phyloP scores from a whole-genome alignment of 1,140 invertebrate genomes.

The Heliconius himera region DNA sequence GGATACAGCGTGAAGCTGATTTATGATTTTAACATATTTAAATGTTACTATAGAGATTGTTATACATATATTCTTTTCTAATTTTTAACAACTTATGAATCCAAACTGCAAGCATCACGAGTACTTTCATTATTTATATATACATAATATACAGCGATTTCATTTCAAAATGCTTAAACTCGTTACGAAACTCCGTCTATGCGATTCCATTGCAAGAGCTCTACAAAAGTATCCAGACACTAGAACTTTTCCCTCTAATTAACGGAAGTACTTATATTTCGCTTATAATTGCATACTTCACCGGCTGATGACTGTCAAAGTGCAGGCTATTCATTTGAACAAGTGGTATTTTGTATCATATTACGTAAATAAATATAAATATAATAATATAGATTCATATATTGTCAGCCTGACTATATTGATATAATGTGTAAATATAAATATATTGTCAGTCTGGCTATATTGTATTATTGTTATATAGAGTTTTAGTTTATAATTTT shows the following conservation, averaged over 20 bases:
- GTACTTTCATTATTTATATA: background rate
- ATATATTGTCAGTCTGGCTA: too few relatives aligned
- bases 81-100: too few relatives aligned
- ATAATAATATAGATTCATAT: too few relatives aligned
- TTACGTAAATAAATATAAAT: background rate
- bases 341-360: background rate
- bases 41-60: too few relatives aligned
- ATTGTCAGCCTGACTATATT: too few relatives aligned
- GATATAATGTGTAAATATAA: too few relatives aligned
- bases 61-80: too few relatives aligned
- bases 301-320: slow-evolving; percentile 4
- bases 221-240: slow-evolving; percentile 1
- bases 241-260: slow-evolving; percentile 10
- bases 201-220: background rate
- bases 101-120: background rate
- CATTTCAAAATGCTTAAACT: background rate
- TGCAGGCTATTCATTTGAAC: background rate
- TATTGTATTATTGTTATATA: too few relatives aligned
- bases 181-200: background rate
- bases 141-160: background rate
- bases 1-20: too few relatives aligned
- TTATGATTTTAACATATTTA: too few relatives aligned
- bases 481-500: too few relatives aligned
- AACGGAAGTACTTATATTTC: slow-evolving; percentile 4
- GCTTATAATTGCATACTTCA: slow-evolving; percentile 6